Base-by-base conservation (phyloP, 2,888 invertebrate species). In the Nemurella pictetii region DNA sequence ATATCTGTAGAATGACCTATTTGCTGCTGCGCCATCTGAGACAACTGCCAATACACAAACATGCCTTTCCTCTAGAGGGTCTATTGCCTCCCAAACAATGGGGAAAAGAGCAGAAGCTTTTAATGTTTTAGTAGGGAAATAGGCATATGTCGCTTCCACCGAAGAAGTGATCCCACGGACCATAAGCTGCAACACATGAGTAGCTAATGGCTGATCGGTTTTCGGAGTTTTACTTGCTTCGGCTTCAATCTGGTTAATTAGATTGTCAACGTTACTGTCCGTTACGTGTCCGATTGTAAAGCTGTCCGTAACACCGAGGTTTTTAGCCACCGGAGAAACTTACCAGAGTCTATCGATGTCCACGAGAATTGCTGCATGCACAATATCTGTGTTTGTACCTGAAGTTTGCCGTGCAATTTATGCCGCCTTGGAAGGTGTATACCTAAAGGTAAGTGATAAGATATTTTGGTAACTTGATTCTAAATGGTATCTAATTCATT, bases 21-120 rank as follows among this genome's bases (percentile, higher is more conserved):
- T 80, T 29, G 80, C 80, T 20, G 80, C 80, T 29, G 80, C 29
- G 15, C 80, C 80, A 15, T 80, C 80, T 9, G 80, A 80, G 9
- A 80, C 80, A 26, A 80, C 26, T 12, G 80, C 35, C 26, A 80
- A 35, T 32, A 80, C 32, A 5, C 80, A 7, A 36, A 80, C 35
- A 35, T 80, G 35, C 0, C 7, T 25, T 1, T 12, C 36, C 35
- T 80, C 80, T 25, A 80, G 35, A n/a, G 12, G 36, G 2, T 80
- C 80, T 15, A 80, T 36, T 9, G 80, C 80, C 26, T 80, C 36
- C 30, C 80, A 80, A 0, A 80, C 35, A 36, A 35, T 35, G 12
- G 25, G 32, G 27, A 80, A 80, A 3, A 80, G 12, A 26, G 30
- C 15, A 32, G 30, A 12, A 9, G 80, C 32, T 36, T 80, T 36